Percentiles rank a stretch among this genome's conserved stretches.
These are phyloP conservation scores for human (Homo sapiens) DNA, from an alignment of 2,113 vertebrate species.

Conservation along the genomic window GRCh38 chr7:56982501-56983000, in stretches of 20 bases:
- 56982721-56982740: no score
- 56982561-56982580: background rate
- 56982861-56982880: background rate
- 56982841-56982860: background rate
- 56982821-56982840: rapidly evolving
- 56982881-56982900: background rate
- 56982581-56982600: background rate
- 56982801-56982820: background rate
- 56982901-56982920: background rate
- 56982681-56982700: no score
- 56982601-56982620: rapidly evolving
- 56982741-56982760: no score
- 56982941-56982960: background rate
- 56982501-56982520: background rate
- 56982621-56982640: no score
- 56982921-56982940: background rate
- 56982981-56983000: background rate
- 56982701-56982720: no score
- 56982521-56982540: background rate
- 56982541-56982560: background rate
- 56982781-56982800: no score
- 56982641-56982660: background rate
- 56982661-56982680: background rate
- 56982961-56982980: background rate
- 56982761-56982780: background rate